A percentile compares a stretch with the other conserved stretches of the same genome.
These are phyloP conservation scores for Tympanoctomys barrerae DNA, from an alignment of 2,797 vertebrate genomes.

Conservation along the genomic window DNA sequence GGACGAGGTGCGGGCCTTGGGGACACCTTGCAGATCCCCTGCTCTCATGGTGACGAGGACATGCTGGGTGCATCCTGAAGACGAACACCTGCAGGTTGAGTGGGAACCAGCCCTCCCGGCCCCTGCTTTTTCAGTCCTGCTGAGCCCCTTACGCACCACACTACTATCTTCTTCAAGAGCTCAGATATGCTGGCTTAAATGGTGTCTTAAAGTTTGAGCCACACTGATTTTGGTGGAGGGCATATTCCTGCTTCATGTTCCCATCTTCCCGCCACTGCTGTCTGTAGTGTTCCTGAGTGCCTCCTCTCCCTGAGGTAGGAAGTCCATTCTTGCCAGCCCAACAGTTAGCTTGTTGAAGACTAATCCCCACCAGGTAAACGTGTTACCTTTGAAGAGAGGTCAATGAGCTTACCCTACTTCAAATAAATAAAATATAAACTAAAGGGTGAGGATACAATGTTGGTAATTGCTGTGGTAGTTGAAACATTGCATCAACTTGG, in stretches of 20 bases:
- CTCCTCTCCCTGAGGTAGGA: neutral
- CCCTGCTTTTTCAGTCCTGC: neutral
- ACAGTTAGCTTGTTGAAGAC: neutral
- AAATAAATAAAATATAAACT: neutral
- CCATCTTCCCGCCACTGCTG: fast-evolving
- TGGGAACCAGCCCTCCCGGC: too few relatives aligned
- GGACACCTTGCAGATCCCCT: neutral
- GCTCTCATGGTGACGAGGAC: neutral
- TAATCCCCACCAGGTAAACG: neutral
- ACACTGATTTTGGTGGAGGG: too few relatives aligned
- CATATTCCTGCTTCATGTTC: fast-evolving
- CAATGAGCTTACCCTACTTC: neutral
- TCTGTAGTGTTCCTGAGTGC: fast-evolving
- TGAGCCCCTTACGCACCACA: fast-evolving
- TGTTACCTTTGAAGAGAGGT: neutral
- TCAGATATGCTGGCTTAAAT: neutral
- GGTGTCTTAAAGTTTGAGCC: neutral
- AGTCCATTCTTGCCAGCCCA: too few relatives aligned
- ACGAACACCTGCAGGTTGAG: neutral
- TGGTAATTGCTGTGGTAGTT: too few relatives aligned
- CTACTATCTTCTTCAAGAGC: neutral
- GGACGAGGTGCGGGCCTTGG: neutral
- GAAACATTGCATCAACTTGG: too few relatives aligned
- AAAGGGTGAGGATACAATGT: neutral
- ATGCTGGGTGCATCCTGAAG: neutral